phyloP scores from a whole-genome alignment of 2,888 invertebrate species.

The Lasioglossum zephyrum region DNA sequence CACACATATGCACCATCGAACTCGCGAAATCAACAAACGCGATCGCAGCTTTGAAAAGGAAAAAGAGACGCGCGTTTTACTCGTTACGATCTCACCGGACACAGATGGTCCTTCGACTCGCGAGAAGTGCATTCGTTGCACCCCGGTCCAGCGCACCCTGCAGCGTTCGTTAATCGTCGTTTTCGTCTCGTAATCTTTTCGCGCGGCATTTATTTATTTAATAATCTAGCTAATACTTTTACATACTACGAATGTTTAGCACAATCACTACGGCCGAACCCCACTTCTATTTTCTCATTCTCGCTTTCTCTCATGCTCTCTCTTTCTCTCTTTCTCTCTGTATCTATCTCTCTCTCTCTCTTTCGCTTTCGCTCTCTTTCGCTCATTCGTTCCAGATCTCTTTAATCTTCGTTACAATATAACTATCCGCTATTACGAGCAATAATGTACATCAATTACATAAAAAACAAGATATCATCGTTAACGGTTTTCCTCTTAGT shows the following conservation, averaged over 20 bases:
- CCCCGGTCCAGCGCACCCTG: conserved; percentile 64
- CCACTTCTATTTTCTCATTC: conserved; percentile 34
- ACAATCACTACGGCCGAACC: conserved; percentile 71
- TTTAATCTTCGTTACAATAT: conserved; percentile 56
- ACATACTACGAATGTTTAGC: conserved; percentile 75
- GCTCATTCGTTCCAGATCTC: conserved; percentile 24
- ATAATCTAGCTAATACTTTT: conserved; percentile 74
- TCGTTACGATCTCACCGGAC: conserved; percentile 62
- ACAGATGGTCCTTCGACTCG: conserved; percentile 52
- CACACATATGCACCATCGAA: background rate
- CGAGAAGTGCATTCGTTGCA: conserved; percentile 33
- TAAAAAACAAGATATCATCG: conserved; percentile 76
- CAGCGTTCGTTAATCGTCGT: conserved; percentile 49
- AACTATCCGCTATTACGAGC: conserved; percentile 75
- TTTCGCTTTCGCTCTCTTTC: conserved; percentile 3
- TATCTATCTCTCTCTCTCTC: conserved; percentile 4
- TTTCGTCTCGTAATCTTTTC: conserved; percentile 60
- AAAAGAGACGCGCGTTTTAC: conserved; percentile 48
- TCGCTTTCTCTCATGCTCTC: conserved; percentile 2
- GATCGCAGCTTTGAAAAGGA: background rate
- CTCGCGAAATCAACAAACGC: background rate
- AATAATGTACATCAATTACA: conserved; percentile 82
- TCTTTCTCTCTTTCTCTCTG: conserved; percentile 5
- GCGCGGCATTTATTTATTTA: conserved; percentile 55
- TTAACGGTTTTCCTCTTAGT: conserved; percentile 49